Evolutionary conservation across 2,888 invertebrate species (phyloP).

Genomic region (Lasioglossum marginatum): DNA sequence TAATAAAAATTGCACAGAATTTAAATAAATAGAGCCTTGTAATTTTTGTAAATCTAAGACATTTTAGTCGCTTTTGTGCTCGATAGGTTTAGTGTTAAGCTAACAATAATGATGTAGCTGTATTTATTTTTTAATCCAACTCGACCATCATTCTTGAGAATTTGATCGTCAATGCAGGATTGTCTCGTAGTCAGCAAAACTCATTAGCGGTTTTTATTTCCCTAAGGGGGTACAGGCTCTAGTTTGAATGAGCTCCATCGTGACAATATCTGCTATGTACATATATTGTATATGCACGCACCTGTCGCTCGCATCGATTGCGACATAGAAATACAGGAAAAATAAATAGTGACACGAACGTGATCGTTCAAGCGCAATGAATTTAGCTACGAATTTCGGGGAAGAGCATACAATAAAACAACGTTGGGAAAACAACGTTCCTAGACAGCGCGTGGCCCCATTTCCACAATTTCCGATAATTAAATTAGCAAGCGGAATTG

Average conservation of each 20-base stretch:
- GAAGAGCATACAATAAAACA: not conserved
- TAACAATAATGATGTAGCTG: not conserved
- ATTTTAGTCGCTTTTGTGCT: too few relatives aligned
- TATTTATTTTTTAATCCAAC: not conserved
- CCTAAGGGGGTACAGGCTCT: not conserved
- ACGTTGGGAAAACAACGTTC: not conserved
- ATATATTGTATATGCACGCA: too few relatives aligned
- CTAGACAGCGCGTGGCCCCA: not conserved
- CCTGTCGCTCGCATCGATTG: not conserved
- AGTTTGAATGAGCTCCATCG: not conserved
- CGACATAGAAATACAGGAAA: not conserved
- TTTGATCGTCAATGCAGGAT: not conserved
- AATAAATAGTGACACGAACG: not conserved
- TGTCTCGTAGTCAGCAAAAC: not conserved
- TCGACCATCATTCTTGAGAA: not conserved
- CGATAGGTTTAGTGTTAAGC: too few relatives aligned
- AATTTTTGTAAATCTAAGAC: too few relatives aligned
- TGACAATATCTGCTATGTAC: not conserved
- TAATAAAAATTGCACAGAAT: too few relatives aligned
- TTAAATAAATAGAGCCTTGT: too few relatives aligned
- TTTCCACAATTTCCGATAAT: not conserved
- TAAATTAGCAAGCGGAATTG: not conserved
- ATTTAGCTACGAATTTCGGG: not conserved
- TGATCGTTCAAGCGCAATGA: not conserved
- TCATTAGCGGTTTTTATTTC: constrained; percentile 33